Conservation (phyloP, 2,113 vertebrate species). For the Campylomormyrus tamandua region DNA sequence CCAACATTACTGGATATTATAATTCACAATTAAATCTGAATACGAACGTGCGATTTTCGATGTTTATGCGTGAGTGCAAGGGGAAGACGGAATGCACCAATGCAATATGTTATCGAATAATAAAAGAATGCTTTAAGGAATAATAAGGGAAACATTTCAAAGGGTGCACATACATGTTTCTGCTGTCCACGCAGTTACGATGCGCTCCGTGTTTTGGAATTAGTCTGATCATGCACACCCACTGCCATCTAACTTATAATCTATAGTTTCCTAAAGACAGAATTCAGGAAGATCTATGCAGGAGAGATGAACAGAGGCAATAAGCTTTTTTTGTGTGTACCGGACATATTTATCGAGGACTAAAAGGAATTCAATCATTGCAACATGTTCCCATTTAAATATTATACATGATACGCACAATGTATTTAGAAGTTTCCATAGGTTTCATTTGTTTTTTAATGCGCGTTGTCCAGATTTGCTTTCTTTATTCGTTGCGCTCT, state of each 20-base stretch:
- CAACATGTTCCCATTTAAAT: conserved; percentile 45
- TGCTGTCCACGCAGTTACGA: conserved; percentile 52
- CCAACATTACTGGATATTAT: neutral
- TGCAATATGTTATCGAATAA: conserved; percentile 28
- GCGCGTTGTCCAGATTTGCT: conserved; percentile 26
- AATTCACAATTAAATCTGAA: neutral
- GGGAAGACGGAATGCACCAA: neutral
- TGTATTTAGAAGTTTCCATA: conserved; percentile 47
- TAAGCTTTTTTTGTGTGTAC: conserved; percentile 21
- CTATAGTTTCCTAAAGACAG: conserved; percentile 29
- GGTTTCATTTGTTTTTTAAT: conserved; percentile 23
- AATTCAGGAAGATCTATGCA: conserved; percentile 35
- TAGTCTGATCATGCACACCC: conserved; percentile 38
- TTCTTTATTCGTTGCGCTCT: conserved; percentile 66
- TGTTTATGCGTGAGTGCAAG: neutral
- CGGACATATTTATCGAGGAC: conserved; percentile 36
- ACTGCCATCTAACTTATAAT: conserved; percentile 31
- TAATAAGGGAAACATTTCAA: conserved; percentile 22
- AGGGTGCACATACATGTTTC: conserved; percentile 62
- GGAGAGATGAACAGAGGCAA: conserved; percentile 32
- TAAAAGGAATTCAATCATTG: conserved; percentile 32
- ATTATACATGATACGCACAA: conserved; percentile 51
- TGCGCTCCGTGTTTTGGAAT: conserved; percentile 37
- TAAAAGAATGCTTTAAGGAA: conserved; percentile 35
- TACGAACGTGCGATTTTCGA: neutral